Evolutionary conservation across 2,113 vertebrate genomes (phyloP).

Genomic region (Caranx ignobilis): DNA sequence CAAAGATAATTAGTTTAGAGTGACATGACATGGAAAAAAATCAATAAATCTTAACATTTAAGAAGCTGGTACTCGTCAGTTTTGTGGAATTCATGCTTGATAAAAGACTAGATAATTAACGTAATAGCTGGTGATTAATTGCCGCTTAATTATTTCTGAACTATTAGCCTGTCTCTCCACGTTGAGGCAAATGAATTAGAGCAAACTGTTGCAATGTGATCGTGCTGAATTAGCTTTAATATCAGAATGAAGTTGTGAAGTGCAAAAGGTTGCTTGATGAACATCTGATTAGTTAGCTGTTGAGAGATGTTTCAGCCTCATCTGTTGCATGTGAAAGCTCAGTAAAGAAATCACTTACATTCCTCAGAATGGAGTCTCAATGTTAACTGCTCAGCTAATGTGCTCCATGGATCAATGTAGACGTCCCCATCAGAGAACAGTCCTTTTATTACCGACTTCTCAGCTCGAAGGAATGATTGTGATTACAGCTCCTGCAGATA

Average conservation of each 20-base stretch:
- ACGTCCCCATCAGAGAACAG: slow-evolving; percentile 32
- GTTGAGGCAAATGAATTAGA: not conserved
- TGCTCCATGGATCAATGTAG: slow-evolving; percentile 48
- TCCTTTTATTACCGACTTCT: slow-evolving; percentile 29
- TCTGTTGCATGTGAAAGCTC: slow-evolving; percentile 9
- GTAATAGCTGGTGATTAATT: not conserved
- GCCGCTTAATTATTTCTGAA: not conserved
- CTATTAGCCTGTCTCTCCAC: not conserved
- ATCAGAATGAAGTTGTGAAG: not conserved
- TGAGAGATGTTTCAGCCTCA: slow-evolving; percentile 3
- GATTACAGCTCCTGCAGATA: slow-evolving; percentile 6
- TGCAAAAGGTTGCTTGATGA: not conserved
- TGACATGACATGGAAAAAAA: not conserved
- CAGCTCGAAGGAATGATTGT: slow-evolving; percentile 11
- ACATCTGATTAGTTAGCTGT: not conserved
- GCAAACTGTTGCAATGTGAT: not conserved
- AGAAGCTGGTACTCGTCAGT: not conserved
- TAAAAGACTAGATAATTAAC: not conserved
- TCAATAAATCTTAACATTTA: not conserved
- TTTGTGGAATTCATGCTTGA: not conserved
- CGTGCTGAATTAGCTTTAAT: slow-evolving; percentile 5
- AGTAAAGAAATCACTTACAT: slow-evolving; percentile 6
- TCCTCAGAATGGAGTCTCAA: slow-evolving; percentile 17
- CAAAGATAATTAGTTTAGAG: not conserved
- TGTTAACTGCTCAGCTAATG: slow-evolving; percentile 44